Evolutionary conservation across 2,888 invertebrate species (phyloP), one percentile per base, ranked within the genome.

Genomic region (Ecliptopera silaceata): DNA sequence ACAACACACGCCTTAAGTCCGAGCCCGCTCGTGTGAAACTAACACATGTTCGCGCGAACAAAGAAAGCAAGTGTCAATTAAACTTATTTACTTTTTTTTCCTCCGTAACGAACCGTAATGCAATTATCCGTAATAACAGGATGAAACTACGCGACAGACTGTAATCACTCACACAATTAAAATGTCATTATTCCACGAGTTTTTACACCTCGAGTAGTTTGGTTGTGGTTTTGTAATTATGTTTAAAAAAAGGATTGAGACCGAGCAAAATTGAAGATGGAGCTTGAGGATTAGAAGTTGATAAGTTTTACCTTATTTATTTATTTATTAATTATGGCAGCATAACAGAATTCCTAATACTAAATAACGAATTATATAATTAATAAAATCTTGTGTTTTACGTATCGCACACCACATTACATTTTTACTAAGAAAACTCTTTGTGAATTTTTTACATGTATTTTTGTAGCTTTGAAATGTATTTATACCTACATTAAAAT

Each of bases 101-200:
- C 54, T 73, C 82, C 76, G 88, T 91, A 88, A 90, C 90, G 87
- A 90, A 90, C 82, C 87, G 85, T 91, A 90, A 90, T 91, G 86
- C 88, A 90, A 91, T 91, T 91, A 91, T 83, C 73, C 78, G 85
- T 90, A 91, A 90, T 90, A 84, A 87, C 89, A 90, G 90, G 89
- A 91, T 88, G 90, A 84, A 82, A 82, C 74, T 79, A 80, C 80
- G 83, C 80, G 87, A 88, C 88, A 86, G 79, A 74, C 72, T 65
- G 81, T 83, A 88, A 88, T 88, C 85, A 84, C 78, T 73, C 71
- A 72, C 81, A 89, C 88, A 90, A 91, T 91, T 91, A 91, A 90
- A 90, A 89, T 88, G 89, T 88, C 91, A 85, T 91, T 90, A 90
- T 82, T 76, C 79, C 71, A 71, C 77, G 70, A 72, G 80, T 84